Conservation (phyloP, 2,888 invertebrate species). For the Drosophila paranaensis region DNA sequence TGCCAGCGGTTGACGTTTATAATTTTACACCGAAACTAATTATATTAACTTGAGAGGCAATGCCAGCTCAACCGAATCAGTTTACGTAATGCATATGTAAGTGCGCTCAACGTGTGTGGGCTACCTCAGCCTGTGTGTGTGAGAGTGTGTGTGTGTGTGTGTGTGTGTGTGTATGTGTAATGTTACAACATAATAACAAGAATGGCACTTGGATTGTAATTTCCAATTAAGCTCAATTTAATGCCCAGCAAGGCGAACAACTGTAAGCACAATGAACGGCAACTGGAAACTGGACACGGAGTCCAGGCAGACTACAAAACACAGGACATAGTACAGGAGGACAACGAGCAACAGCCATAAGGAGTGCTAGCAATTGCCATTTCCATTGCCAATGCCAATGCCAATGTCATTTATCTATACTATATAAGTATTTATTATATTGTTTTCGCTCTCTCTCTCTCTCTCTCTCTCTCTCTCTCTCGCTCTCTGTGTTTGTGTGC, state of each 20-base stretch:
- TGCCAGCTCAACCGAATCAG: conserved; percentile 56
- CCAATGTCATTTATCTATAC: conserved; percentile 36
- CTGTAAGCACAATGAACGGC: conserved; percentile 24
- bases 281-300: conserved; percentile 26
- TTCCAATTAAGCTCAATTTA: conserved; percentile 78
- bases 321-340: not conserved
- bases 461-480: not conserved
- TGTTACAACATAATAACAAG: conserved; percentile 40
- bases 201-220: conserved; percentile 66
- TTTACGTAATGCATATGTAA: conserved; percentile 73
- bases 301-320: not conserved
- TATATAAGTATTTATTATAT: conserved; percentile 47
- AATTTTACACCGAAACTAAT: conserved; percentile 75
- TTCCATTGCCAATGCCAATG: conserved; percentile 8
- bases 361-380: conserved; percentile 25
- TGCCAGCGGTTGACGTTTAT: conserved; percentile 61
- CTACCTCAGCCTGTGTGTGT: conserved; percentile 5
- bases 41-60: conserved; percentile 67
- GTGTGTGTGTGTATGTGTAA: conserved; percentile 14
- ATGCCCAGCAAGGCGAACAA: conserved; percentile 34
- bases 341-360: conserved; percentile 3
- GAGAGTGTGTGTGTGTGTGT: conserved; percentile 1
- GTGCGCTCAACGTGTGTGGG: conserved; percentile 29
- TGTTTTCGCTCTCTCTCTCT: conserved; percentile 9
- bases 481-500: not conserved